phyloP scores from a whole-genome alignment of 2,113 vertebrate genomes.

The Tichodroma muraria region DNA sequence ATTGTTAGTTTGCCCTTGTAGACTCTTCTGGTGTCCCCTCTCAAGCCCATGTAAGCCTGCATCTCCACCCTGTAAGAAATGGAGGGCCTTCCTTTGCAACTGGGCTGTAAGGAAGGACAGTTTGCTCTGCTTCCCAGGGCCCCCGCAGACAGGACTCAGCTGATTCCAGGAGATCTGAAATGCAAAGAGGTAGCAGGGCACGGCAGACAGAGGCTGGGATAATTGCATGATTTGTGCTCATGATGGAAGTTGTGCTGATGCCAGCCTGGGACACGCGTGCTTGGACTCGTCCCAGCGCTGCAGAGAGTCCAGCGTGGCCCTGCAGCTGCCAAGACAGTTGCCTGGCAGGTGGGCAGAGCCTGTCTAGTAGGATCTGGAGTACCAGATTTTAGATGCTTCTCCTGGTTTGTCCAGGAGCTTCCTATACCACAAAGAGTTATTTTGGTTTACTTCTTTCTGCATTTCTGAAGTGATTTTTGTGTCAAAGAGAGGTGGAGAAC shows the following conservation, averaged over 20 bases:
- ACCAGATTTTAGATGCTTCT: not conserved
- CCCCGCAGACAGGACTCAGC: fast-evolving
- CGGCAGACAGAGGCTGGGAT: not conserved
- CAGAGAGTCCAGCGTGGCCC: not conserved
- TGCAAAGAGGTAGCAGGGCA: not conserved
- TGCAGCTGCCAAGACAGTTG: not conserved
- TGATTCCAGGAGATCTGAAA: not conserved
- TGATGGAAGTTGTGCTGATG: not conserved
- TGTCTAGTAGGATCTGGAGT: not conserved
- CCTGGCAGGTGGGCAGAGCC: not conserved
- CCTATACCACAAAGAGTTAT: not conserved
- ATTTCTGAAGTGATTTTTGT: not conserved
- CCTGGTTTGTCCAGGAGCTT: not conserved
- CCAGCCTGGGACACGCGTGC: not conserved
- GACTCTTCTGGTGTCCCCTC: not conserved
- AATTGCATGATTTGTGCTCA: constrained; percentile 12
- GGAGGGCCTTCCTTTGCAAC: not conserved
- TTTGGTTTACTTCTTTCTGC: not conserved
- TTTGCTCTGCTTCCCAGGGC: not conserved
- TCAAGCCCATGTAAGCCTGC: not conserved
- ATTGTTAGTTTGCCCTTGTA: not conserved
- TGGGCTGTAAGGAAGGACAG: not conserved
- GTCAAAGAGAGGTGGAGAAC: not conserved
- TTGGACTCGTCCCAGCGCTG: not conserved
- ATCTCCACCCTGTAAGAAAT: not conserved